Conservation (phyloP, 2,888 invertebrate genomes). For the Pristionchus exspectatus region DNA sequence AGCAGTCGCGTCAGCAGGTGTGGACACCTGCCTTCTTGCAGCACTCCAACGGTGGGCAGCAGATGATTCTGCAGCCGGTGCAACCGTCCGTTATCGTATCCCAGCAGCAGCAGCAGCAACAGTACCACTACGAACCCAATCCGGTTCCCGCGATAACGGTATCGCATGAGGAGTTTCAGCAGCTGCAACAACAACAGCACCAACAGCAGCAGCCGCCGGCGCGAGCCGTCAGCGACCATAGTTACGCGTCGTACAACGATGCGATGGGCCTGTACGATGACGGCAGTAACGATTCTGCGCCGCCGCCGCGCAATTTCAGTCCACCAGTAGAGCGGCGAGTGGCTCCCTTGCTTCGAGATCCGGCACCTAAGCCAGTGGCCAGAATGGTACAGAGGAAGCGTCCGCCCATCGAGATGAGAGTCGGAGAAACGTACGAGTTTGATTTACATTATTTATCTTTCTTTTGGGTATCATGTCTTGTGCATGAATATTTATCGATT, state of each 20-base stretch:
- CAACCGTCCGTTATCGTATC: background rate
- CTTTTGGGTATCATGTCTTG: background rate
- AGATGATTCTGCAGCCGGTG: slow-evolving; percentile 10
- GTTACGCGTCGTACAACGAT: background rate
- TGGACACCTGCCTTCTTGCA: background rate
- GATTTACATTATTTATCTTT: slow-evolving; percentile 3
- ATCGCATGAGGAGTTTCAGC: background rate
- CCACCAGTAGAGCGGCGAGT: background rate
- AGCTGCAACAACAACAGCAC: background rate
- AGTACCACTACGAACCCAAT: background rate
- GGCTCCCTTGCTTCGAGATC: slow-evolving; percentile 15
- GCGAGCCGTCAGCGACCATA: background rate
- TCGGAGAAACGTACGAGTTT: slow-evolving; percentile 54
- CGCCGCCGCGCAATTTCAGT: background rate
- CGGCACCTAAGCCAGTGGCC: background rate
- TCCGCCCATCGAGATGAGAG: slow-evolving; percentile 25
- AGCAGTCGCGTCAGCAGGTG: background rate
- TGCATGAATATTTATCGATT: background rate
- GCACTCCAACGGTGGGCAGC: background rate
- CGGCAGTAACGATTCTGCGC: background rate
- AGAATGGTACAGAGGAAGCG: slow-evolving; percentile 15
- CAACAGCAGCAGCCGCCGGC: background rate
- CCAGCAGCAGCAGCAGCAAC: slow-evolving; percentile 17
- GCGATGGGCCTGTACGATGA: slow-evolving; percentile 34
- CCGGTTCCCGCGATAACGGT: background rate